A percentile compares a stretch with the other conserved stretches of the same genome.
phyloP scores from a whole-genome alignment of 1,140 invertebrate genomes.

The Macrobrachium rosenbergii region DNA sequence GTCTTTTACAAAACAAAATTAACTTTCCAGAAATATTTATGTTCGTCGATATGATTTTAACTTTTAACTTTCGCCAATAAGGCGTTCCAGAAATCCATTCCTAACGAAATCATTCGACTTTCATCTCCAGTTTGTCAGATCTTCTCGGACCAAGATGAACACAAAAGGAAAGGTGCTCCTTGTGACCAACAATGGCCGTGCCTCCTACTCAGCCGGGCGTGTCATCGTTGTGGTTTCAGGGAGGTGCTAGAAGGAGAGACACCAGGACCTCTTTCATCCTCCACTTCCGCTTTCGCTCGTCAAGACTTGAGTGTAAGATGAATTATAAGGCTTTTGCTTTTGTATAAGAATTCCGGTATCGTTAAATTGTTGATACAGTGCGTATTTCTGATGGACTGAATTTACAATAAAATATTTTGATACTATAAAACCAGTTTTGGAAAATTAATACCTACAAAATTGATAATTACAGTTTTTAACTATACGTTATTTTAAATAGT shows the following conservation, averaged over 20 bases:
- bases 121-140: slow-evolving; percentile 35
- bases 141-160: neutral
- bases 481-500: slow-evolving; percentile 10
- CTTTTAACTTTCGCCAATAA: neutral
- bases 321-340: too few relatives aligned
- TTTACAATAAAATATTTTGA: too few relatives aligned
- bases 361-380: too few relatives aligned
- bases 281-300: neutral
- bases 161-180: neutral
- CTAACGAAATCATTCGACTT: neutral
- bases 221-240: slow-evolving; percentile 25
- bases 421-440: too few relatives aligned
- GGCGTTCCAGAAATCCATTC: neutral
- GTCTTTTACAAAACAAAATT: too few relatives aligned
- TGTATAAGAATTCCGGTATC: too few relatives aligned
- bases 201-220: neutral
- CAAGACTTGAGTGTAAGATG: slow-evolving; percentile 7
- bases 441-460: too few relatives aligned
- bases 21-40: too few relatives aligned
- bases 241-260: slow-evolving; percentile 14
- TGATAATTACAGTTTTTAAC: too few relatives aligned
- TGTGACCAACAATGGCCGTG: neutral
- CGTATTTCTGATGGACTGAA: too few relatives aligned
- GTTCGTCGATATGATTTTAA: neutral
- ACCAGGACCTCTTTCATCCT: slow-evolving; percentile 16